These are phyloP conservation scores for Panthera uncia DNA, from an alignment of 2,113 vertebrate genomes.

Conservation along the genomic window DNA sequence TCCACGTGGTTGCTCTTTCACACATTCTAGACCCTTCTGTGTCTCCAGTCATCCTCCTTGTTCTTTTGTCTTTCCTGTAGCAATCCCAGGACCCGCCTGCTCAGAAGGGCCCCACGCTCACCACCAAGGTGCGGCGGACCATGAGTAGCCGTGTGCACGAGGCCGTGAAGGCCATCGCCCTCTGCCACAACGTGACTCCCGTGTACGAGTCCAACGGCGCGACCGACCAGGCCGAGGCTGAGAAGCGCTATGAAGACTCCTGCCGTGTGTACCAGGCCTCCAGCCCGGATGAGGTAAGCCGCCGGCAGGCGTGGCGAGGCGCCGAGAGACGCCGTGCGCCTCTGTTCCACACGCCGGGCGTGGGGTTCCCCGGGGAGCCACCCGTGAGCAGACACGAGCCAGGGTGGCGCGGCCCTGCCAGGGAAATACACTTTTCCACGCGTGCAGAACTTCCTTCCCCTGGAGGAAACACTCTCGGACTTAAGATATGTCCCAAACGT, in stretches of 20 bases:
- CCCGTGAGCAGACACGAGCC: rapidly evolving
- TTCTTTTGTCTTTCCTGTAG: slow-evolving; percentile 73
- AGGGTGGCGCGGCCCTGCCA: rapidly evolving
- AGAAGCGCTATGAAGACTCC: slow-evolving; percentile 96
- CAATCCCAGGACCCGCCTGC: slow-evolving; percentile 91
- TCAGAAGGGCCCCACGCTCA: slow-evolving; percentile 86
- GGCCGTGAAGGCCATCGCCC: slow-evolving; percentile 96
- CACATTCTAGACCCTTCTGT: rapidly evolving
- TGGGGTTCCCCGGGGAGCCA: neutral
- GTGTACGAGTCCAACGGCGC: slow-evolving; percentile 96
- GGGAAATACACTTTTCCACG: neutral
- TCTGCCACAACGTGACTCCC: slow-evolving; percentile 97
- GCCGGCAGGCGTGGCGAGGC: rapidly evolving
- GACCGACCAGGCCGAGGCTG: slow-evolving; percentile 96
- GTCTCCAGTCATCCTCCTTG: rapidly evolving
- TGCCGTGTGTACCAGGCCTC: slow-evolving; percentile 98
- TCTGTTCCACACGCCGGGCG: rapidly evolving
- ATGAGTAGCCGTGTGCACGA: slow-evolving; percentile 97
- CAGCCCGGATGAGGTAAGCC: slow-evolving; percentile 95
- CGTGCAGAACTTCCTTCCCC: rapidly evolving
- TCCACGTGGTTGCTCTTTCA: rapidly evolving
- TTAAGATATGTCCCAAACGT: neutral
- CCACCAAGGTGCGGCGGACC: slow-evolving; percentile 97
- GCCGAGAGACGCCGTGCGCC: rapidly evolving
- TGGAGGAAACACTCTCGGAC: too few relatives aligned